These are phyloP conservation scores for Gila orcuttii DNA, from an alignment of 2,113 vertebrate genomes.

Conservation along the genomic window DNA sequence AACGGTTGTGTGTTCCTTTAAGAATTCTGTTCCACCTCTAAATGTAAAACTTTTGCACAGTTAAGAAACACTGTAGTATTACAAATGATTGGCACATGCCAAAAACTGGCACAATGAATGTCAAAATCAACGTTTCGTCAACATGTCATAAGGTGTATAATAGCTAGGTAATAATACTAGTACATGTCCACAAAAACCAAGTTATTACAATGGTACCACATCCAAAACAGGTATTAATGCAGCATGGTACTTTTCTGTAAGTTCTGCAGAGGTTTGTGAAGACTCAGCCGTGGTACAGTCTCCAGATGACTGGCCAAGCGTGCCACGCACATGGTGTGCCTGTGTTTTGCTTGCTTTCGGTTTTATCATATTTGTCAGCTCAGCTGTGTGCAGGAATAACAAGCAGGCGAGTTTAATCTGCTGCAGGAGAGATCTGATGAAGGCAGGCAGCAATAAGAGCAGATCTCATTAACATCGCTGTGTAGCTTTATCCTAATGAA, in stretches of 20 bases:
- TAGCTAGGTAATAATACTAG: too few relatives aligned
- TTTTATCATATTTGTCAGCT: slow-evolving; percentile 57
- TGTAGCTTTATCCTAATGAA: slow-evolving; percentile 62
- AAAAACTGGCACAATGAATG: neutral
- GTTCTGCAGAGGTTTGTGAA: slow-evolving; percentile 21
- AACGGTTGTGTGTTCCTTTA: too few relatives aligned
- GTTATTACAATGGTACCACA: neutral
- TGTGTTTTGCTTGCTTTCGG: slow-evolving; percentile 39
- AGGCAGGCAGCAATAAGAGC: slow-evolving; percentile 60
- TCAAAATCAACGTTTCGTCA: neutral
- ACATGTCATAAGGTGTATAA: neutral
- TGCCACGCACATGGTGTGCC: neutral
- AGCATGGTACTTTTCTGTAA: neutral
- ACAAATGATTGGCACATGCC: neutral
- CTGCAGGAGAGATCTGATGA: slow-evolving; percentile 59
- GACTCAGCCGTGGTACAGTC: neutral
- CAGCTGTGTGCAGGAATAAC: slow-evolving; percentile 52
- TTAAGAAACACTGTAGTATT: neutral
- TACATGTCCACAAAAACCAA: neutral
- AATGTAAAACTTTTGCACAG: too few relatives aligned
- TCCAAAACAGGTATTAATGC: neutral
- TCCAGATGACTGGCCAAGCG: slow-evolving; percentile 26
- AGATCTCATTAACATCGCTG: slow-evolving; percentile 64
- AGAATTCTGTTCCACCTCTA: too few relatives aligned
- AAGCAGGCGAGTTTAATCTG: slow-evolving; percentile 57